phyloP scores from a whole-genome alignment of 2,888 invertebrate species.

The Aspidapion aeneum region DNA sequence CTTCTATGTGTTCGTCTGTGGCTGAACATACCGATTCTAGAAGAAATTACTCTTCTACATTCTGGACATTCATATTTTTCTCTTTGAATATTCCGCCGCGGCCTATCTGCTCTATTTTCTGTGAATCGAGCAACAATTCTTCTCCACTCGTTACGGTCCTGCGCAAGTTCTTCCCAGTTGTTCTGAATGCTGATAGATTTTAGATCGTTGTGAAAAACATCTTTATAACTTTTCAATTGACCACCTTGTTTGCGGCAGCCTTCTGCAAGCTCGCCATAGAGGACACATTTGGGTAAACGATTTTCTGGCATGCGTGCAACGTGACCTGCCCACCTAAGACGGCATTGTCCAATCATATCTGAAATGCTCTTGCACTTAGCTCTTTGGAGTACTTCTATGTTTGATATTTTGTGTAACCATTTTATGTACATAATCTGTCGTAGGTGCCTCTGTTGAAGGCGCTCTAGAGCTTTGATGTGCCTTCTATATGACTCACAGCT shows the following conservation, averaged over 20 bases:
- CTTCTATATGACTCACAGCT: too few relatives aligned
- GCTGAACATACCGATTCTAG: neutral
- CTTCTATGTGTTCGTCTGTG: neutral
- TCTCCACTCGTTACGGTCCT: neutral
- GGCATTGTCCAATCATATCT: neutral
- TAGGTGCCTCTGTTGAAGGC: neutral
- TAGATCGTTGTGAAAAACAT: slow-evolving; percentile 6
- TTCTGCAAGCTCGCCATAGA: slow-evolving; percentile 5
- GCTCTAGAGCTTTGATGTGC: slow-evolving; percentile 6
- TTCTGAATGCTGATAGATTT: slow-evolving; percentile 7
- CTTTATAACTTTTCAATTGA: slow-evolving; percentile 6
- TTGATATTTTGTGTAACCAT: slow-evolving; percentile 9
- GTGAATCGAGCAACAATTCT: neutral
- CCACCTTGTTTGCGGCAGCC: slow-evolving; percentile 2
- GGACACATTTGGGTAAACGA: slow-evolving; percentile 8
- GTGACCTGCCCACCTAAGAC: slow-evolving; percentile 2
- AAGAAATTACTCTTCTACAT: neutral
- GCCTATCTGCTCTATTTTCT: neutral
- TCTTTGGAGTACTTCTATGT: slow-evolving; percentile 3
- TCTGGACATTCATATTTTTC: neutral
- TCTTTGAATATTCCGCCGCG: neutral
- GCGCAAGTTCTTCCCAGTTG: slow-evolving; percentile 1
- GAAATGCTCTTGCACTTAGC: slow-evolving; percentile 6
- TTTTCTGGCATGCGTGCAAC: slow-evolving; percentile 5
- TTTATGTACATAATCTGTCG: slow-evolving; percentile 7